Percentiles rank a stretch among this genome's conserved stretches.
These are phyloP conservation scores for Magallana nippona DNA, from an alignment of 2,888 invertebrate species.

Conservation along the genomic window DNA sequence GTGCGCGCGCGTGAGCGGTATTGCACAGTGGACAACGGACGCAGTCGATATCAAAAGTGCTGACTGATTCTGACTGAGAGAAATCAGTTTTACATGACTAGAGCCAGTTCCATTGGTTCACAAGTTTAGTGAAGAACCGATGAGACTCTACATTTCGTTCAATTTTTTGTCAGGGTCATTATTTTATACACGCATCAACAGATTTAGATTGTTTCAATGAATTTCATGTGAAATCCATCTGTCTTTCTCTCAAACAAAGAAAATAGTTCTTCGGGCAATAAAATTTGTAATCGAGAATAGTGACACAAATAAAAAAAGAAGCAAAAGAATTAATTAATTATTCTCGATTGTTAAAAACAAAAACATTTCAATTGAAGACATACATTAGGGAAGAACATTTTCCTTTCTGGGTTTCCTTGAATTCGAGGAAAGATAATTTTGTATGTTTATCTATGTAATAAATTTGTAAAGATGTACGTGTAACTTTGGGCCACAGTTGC, in stretches of 20 bases:
- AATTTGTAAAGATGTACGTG: background rate
- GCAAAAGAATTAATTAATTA: background rate
- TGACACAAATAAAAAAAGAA: slow-evolving; percentile 4
- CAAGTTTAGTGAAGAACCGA: background rate
- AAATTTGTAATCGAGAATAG: slow-evolving; percentile 8
- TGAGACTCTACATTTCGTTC: background rate
- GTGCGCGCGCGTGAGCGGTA: background rate
- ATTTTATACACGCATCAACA: slow-evolving; percentile 5
- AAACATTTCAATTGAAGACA: too few relatives aligned
- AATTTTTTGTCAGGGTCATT: slow-evolving; percentile 6
- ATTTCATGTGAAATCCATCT: slow-evolving; percentile 22
- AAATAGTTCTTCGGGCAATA: slow-evolving; percentile 15
- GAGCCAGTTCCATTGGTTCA: slow-evolving; percentile 4
- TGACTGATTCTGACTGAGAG: slow-evolving; percentile 2
- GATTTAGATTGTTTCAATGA: slow-evolving; percentile 11
- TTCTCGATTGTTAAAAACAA: background rate
- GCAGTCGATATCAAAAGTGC: slow-evolving; percentile 33
- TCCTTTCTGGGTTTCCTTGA: too few relatives aligned
- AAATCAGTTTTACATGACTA: slow-evolving; percentile 26
- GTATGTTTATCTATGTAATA: too few relatives aligned
- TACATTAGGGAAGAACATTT: too few relatives aligned
- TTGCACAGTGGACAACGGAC: background rate
- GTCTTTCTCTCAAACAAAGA: slow-evolving; percentile 26
- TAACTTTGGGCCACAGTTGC: background rate
- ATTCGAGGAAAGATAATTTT: background rate